phyloP scores from a whole-genome alignment of 2,888 invertebrate species.

The Scrobipalpa costella region DNA sequence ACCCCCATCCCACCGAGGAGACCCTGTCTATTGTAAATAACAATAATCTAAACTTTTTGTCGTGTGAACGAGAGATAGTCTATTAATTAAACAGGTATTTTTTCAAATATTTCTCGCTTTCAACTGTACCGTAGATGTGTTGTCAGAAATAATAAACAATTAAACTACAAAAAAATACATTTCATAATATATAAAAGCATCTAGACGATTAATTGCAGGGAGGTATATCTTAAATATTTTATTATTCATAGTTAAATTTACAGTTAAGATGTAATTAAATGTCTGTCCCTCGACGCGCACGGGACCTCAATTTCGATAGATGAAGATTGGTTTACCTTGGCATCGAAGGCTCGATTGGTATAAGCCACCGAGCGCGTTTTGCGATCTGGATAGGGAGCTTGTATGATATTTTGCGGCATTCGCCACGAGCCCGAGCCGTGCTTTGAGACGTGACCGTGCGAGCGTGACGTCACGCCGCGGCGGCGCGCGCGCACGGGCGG shows the following conservation, averaged over 20 bases:
- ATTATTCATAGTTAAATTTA: slow-evolving; percentile 76
- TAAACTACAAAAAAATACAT: slow-evolving; percentile 77
- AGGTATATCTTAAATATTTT: slow-evolving; percentile 78
- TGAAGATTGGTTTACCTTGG: slow-evolving; percentile 50
- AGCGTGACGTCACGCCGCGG: slow-evolving; percentile 1
- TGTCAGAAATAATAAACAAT: slow-evolving; percentile 75
- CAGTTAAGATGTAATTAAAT: slow-evolving; percentile 69
- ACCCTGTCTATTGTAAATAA: slow-evolving; percentile 78
- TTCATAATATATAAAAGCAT: slow-evolving; percentile 76
- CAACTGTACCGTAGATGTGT: slow-evolving; percentile 81
- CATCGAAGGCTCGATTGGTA: slow-evolving; percentile 40
- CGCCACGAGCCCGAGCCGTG: slow-evolving; percentile 36
- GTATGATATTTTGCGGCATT: slow-evolving; percentile 45
- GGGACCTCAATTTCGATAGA: slow-evolving; percentile 62
- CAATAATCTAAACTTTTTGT: slow-evolving; percentile 76
- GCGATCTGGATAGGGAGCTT: slow-evolving; percentile 60
- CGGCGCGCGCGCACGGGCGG: not conserved
- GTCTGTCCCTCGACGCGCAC: slow-evolving; percentile 58
- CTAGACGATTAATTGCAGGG: slow-evolving; percentile 77
- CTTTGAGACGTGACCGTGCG: slow-evolving; percentile 23
- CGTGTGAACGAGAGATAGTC: slow-evolving; percentile 79
- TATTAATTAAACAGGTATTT: slow-evolving; percentile 79
- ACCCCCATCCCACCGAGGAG: slow-evolving; percentile 41
- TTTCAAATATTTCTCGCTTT: slow-evolving; percentile 81
- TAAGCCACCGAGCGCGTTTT: slow-evolving; percentile 48